A percentile compares a stretch with the other conserved stretches of the same genome.
Evolutionary conservation across 2,113 vertebrate genomes (phyloP).

Genomic region (Thamnaconus septentrionalis): DNA sequence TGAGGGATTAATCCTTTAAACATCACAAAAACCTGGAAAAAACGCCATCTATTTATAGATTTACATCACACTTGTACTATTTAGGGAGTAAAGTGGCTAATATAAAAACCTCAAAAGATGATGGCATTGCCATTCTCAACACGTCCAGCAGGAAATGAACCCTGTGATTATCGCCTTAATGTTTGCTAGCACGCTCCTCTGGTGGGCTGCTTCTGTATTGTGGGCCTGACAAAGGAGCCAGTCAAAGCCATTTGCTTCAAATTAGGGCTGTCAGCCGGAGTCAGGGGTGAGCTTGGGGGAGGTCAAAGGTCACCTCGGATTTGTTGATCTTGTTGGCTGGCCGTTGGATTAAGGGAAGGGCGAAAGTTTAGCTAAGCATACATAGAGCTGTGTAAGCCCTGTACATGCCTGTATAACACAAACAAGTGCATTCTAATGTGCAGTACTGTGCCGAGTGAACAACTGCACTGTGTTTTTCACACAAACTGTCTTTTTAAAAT

Average conservation of each 20-base stretch:
- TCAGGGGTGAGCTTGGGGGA: conserved; percentile 27
- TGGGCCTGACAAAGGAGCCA: conserved; percentile 15
- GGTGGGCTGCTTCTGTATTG: conserved; percentile 6
- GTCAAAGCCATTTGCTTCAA: conserved; percentile 33
- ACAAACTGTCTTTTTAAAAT: no score
- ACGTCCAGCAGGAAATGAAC: not conserved
- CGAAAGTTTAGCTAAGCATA: no score
- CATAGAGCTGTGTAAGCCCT: no score
- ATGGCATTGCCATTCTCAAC: not conserved
- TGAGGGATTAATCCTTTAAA: no score
- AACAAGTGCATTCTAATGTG: no score
- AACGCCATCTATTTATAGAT: no score
- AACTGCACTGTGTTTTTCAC: no score
- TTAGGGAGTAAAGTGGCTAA: no score
- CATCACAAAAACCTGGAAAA: no score
- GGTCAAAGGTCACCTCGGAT: conserved; percentile 26
- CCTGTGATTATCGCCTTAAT: not conserved
- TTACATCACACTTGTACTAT: no score
- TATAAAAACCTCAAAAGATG: not conserved
- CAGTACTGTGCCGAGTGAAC: no score
- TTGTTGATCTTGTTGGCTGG: conserved; percentile 9
- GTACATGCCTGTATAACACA: no score
- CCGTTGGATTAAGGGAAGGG: not conserved
- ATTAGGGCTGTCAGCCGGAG: conserved; percentile 27
- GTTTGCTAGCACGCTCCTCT: conserved; percentile 1